Base-by-base conservation (phyloP, 2,888 invertebrate species). In the Augochlorella aurata region DNA sequence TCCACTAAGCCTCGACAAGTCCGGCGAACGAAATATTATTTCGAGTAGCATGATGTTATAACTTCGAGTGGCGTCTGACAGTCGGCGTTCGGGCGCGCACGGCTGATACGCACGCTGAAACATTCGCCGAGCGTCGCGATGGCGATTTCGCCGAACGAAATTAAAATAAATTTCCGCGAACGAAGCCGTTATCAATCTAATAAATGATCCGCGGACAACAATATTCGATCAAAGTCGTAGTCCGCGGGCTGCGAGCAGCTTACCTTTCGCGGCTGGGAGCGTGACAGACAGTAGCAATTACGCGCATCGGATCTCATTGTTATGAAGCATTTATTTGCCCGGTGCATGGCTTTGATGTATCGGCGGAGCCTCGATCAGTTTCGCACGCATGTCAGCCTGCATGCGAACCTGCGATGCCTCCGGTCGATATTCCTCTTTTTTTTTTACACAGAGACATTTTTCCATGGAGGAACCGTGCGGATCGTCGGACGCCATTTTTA, bases 251-350 rank as follows among this genome's bases (percentile, higher is more conserved):
- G 16, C 16, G 38, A 7, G 2, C 38, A 44, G n/a, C 24, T 73
- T 45, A 65, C 18, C 50, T 16, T 66, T n/a, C 66, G 12, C 21
- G 21, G 14, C 29, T 3, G 8, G 16, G 70, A 77, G 44, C 63
- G 76, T 71, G 61, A 77, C 71, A n/a, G 67, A 70, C 58, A 61
- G 71, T 21, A 47, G 61, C 72, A 77, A 80, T 77, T 77, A 68
- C 68, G 67, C 14, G 50, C 66, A 44, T 18, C 29, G 49, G 18
- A 21, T 8, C 70, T n/a, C 52, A 52, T 38, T 10, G 72, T 63
- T 80, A 63, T 38, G 72, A 72, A 63, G 63, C 72, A 72, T 78
- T 69, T 77, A 79, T 77, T 77, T 54, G 45, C 49, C 8, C 50
- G 68, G 47, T 54, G 68, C 61, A 52, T 7, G 24, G 29, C 47